A percentile compares a stretch with the other conserved stretches of the same genome.
phyloP scores from a whole-genome alignment of 2,888 invertebrate genomes.

The Glomeris marginata region DNA sequence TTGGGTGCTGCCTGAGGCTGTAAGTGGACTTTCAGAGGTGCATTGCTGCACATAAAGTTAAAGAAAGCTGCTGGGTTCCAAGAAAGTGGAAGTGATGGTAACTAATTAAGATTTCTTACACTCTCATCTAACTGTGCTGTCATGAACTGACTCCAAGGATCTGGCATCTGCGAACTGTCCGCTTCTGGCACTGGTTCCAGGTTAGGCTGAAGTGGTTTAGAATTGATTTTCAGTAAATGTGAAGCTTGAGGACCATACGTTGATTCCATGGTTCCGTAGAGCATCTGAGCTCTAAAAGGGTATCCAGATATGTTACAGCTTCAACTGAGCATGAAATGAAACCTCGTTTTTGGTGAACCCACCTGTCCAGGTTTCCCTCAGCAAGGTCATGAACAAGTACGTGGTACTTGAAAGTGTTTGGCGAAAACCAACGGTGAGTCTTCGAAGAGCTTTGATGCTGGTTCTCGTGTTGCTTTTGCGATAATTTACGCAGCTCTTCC shows the following conservation, averaged over 20 bases:
- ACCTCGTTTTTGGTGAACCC: conserved; percentile 25
- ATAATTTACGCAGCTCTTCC: conserved; percentile 63
- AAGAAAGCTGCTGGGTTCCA: no score
- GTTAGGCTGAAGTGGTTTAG: conserved; percentile 42
- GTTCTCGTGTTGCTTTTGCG: conserved; percentile 62
- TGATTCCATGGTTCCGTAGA: conserved; percentile 69
- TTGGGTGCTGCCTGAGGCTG: no score
- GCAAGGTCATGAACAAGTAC: conserved; percentile 73
- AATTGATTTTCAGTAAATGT: conserved; percentile 80
- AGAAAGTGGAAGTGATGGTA: no score
- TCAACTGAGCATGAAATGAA: background rate
- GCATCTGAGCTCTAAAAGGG: conserved; percentile 52
- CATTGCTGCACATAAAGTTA: no score
- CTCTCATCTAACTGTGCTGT: conserved; percentile 39
- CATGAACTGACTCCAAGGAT: conserved; percentile 73
- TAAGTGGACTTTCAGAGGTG: no score
- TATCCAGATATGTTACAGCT: background rate
- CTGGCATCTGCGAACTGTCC: conserved; percentile 45
- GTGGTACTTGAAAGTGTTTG: conserved; percentile 71
- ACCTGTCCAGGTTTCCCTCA: conserved; percentile 58
- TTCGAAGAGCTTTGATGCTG: conserved; percentile 16
- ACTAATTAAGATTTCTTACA: background rate
- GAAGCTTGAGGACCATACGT: conserved; percentile 75
- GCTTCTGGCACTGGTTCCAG: conserved; percentile 22
- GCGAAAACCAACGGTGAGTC: conserved; percentile 36